A percentile compares a stretch with the other conserved stretches of the same genome.
Conservation (phyloP, 2,113 vertebrate species). For the Vombatus ursinus region DNA sequence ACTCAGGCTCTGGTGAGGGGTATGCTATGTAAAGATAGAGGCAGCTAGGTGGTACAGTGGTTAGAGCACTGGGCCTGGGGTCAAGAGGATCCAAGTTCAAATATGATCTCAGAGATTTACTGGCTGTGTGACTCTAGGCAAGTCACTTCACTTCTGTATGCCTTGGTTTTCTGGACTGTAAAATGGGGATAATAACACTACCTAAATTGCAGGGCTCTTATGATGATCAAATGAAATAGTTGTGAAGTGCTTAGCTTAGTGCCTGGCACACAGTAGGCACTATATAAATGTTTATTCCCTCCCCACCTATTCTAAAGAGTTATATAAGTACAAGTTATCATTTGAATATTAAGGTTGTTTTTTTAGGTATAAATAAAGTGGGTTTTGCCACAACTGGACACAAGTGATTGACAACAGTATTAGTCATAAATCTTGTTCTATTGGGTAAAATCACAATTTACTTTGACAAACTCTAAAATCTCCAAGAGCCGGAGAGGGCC, state of each 20-base stretch:
- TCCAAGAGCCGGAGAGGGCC: constrained; percentile 61
- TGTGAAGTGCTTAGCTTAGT: background rate
- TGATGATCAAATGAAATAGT: background rate
- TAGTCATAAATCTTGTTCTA: constrained; percentile 60
- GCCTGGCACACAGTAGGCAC: background rate
- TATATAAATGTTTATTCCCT: background rate
- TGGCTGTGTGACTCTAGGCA: no score
- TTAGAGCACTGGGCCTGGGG: no score
- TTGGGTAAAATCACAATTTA: constrained; percentile 64
- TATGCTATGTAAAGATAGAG: background rate
- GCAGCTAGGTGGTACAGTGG: background rate
- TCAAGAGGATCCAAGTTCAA: no score
- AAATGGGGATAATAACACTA: background rate
- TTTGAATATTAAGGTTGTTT: background rate
- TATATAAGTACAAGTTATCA: background rate
- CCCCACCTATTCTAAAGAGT: background rate
- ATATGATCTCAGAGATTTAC: no score
- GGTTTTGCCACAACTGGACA: constrained; percentile 65
- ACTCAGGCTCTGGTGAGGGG: background rate
- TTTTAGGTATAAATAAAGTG: background rate
- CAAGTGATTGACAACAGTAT: constrained; percentile 57
- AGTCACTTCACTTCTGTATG: no score
- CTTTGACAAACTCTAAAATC: constrained; percentile 71
- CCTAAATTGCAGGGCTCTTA: background rate
- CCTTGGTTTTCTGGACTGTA: no score